These are phyloP conservation scores for Dynastes maya DNA, from an alignment of 2,888 invertebrate genomes.

Conservation along the genomic window DNA sequence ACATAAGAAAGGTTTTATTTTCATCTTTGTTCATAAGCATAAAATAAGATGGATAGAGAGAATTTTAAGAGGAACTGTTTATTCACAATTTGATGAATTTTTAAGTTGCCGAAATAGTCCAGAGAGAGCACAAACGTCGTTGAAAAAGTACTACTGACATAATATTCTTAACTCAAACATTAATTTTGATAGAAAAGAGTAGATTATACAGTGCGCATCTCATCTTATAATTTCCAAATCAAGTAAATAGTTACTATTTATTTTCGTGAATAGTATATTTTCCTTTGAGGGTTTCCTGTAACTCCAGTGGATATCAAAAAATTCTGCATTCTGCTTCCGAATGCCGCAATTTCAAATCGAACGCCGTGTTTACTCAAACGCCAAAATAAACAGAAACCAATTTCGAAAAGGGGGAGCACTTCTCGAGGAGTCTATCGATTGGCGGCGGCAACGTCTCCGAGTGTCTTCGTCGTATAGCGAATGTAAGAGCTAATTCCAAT, in stretches of 20 bases:
- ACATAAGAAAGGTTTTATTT: no score
- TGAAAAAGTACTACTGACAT: no score
- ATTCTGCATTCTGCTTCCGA: not conserved
- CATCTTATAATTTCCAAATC: no score
- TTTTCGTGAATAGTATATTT: not conserved
- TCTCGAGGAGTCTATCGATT: slow-evolving; percentile 11
- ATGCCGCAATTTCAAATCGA: not conserved
- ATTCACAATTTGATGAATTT: no score
- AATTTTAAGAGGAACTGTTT: no score
- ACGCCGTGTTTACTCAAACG: not conserved
- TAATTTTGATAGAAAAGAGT: no score
- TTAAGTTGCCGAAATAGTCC: no score
- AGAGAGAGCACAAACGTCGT: no score
- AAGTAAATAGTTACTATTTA: not conserved
- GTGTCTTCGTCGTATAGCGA: not conserved
- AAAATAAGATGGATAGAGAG: no score
- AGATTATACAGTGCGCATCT: no score
- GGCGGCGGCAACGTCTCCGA: slow-evolving; percentile 1
- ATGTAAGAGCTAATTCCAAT: not conserved
- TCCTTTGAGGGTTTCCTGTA: not conserved
- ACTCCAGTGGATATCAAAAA: not conserved
- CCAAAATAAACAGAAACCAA: slow-evolving; percentile 26
- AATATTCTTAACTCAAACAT: no score
- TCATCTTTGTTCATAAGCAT: no score
- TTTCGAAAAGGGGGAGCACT: not conserved